Base-by-base conservation (phyloP, 2,888 invertebrate genomes). In the Sphaeridia pumilis region DNA sequence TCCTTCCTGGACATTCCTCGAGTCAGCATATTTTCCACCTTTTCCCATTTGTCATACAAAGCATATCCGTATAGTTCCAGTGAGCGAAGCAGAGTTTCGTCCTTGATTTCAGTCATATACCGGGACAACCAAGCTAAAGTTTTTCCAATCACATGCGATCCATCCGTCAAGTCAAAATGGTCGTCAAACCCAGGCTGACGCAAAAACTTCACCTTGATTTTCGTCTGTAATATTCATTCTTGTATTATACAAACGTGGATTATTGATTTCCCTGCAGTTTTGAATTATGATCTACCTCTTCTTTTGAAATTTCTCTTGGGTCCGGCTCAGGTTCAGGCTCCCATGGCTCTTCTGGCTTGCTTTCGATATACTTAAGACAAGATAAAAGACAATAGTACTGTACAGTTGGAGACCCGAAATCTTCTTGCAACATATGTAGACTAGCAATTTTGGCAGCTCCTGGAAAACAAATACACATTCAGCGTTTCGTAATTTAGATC, bases 401-500 rank as follows among this genome's bases (percentile, higher is more conserved):
- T 3, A 81, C 76, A 21, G 90, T 75, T 2, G 80, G 78, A 73
- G 87, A 79, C 12, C 75, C 75, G 64, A 79, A 80, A 66, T 93
- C 88, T 73, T 93, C 92, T 70, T 94, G 90, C 26, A 93, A 72
- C 87, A 93, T 89, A 54, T 87, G 71, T 54, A 87, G 74, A 51
- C 78, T 76, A 0, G 87, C 87, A 17, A 89, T 74, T 69, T 80
- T 78, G 0, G 87, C 83, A 17, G 93, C 94, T 54, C 69, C 73
- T 72, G 58, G 25, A 60, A 63, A 10, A 49, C 28, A 46, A 20
- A 20, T 7, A 12, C 21, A 41, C 21, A 20, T 10, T 41, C 21
- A 41, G 41, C 7, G n/a, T 12, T 10, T 12, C 7, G 7, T n/a
- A n/a, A 17, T 41, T 7, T n/a, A n/a, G 14, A 7, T 48, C 17